Evolutionary conservation across 2,797 vertebrate species (phyloP).

Genomic region (Bovichtus variegatus): DNA sequence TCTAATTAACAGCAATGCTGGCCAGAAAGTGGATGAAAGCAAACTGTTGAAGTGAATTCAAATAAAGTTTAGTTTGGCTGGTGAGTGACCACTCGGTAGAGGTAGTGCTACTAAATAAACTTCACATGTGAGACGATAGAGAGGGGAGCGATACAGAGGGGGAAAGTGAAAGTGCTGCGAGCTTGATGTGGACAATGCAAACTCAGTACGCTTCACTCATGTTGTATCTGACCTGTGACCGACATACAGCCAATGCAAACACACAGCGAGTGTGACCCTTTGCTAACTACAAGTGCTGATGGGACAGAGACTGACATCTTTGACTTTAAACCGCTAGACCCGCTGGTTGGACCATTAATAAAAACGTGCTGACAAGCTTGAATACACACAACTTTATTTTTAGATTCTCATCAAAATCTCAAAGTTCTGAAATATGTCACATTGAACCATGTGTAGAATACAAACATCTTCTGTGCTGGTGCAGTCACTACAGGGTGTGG

Average conservation of each 20-base stretch:
- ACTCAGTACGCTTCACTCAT: not conserved
- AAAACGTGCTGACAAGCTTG: not conserved
- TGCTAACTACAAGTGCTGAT: not conserved
- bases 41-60: conserved; percentile 46
- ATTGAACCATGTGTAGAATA: not conserved
- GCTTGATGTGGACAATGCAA: not conserved
- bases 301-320: not conserved
- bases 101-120: conserved; percentile 9
- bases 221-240: conserved; percentile 18
- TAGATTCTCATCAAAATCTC: not conserved
- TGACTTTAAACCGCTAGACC: not conserved
- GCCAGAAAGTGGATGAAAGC: conserved; percentile 30
- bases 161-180: conserved; percentile 11
- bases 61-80: conserved; percentile 48
- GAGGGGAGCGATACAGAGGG: not conserved
- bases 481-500: not conserved
- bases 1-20: conserved; percentile 30
- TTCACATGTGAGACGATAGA: not conserved
- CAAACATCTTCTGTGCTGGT: not conserved
- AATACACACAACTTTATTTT: not conserved
- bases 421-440: not conserved
- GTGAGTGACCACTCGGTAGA: conserved; percentile 5
- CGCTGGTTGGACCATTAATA: not conserved
- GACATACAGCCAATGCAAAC: not conserved
- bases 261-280: not conserved